phyloP scores from a whole-genome alignment of 2,797 vertebrate species.

The Gymnothorax javanicus region DNA sequence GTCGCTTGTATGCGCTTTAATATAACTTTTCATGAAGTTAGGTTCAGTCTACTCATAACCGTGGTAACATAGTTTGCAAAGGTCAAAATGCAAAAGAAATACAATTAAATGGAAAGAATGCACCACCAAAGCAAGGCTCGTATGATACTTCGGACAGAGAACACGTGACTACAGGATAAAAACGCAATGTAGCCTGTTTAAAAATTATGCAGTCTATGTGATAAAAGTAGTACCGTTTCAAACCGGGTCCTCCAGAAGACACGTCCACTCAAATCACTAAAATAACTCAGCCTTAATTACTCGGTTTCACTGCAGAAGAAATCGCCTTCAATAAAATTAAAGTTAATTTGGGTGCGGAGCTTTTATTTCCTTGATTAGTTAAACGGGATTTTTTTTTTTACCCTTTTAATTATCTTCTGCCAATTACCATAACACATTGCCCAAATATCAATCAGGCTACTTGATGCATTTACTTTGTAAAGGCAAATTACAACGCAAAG shows the following conservation, averaged over 20 bases:
- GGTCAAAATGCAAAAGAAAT: constrained; percentile 25
- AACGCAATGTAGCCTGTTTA: not conserved
- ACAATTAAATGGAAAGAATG: not conserved
- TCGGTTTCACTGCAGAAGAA: not conserved
- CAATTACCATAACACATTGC: not conserved
- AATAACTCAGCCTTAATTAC: not conserved
- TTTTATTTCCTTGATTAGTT: not conserved
- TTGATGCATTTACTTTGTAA: not conserved
- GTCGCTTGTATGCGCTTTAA: not conserved
- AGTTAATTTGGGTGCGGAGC: not conserved
- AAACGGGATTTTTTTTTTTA: not conserved
- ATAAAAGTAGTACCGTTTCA: not conserved
- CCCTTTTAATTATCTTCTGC: not conserved
- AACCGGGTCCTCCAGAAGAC: not conserved
- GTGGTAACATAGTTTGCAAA: constrained; percentile 1
- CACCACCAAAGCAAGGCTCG: not conserved
- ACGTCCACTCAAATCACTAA: not conserved
- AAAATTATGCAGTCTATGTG: not conserved
- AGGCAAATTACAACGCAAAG: not conserved
- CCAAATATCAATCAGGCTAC: not conserved
- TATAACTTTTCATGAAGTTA: not conserved
- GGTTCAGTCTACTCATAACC: constrained; percentile 25
- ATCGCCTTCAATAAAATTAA: not conserved
- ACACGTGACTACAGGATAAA: not conserved
- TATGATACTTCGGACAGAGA: no score